Evolutionary conservation across 2,888 invertebrate genomes (phyloP), one percentile per base, ranked within the genome.

Genomic region (Carabus problematicus): DNA sequence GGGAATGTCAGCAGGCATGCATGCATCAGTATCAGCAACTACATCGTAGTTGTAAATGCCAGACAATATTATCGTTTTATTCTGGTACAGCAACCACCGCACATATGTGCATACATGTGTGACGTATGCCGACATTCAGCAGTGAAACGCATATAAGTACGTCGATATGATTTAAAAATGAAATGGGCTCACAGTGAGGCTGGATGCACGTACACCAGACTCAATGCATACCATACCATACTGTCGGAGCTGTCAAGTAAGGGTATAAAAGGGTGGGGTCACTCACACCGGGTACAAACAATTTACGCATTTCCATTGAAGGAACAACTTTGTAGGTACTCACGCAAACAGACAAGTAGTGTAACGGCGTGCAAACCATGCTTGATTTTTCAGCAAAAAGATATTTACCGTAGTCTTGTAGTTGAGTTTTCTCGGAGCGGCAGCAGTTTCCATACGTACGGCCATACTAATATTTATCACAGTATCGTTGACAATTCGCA

Each of bases 361-460:
- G 16, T 4, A 29, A 18, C 29, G 29, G 40, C 29, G 29, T 29
- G 29, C 29, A 29, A 2, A 29, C 29, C 29, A 29, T 29, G 29
- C 29, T 29, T 29, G 29, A 29, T 29, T 29, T n/a, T 12, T 11
- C 11, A 45, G 12, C 3, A 45, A n/a, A n/a, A 45, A n/a, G 45
- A 14, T 73, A 80, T 80, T 80, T 77, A 82, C 82, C 81, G 81
- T 80, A 80, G 81, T 80, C 75, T 82, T 82, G 75, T 81, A 82
- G 76, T 81, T 81, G 72, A 82, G 76, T 75, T 82, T 82, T 75
- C 82, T 79, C 72, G 80, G 79, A 72, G 80, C 79, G 70, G 80
- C 78, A 72, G 81, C 80, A 77, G 81, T 82, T 77, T 82, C 82
- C 82, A 82, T 81, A 76, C 82, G 80, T 75, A 82, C 80, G 73